These are phyloP conservation scores for Timandra comae DNA, from an alignment of 2,888 invertebrate species.

Conservation along the genomic window DNA sequence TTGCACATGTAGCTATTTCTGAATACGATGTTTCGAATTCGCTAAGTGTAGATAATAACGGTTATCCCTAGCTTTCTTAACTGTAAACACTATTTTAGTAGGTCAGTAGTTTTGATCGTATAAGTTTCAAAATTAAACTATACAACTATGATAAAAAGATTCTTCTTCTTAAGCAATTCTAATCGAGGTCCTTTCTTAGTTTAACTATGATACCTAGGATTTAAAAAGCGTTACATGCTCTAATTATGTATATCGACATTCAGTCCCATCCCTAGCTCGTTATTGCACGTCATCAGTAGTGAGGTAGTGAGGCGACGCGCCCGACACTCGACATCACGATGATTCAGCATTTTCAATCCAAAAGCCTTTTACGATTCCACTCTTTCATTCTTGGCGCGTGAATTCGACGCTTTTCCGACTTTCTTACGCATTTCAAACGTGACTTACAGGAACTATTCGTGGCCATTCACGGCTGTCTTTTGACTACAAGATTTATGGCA, in stretches of 20 bases:
- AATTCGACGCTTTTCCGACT: conserved; percentile 47
- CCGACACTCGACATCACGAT: conserved; percentile 55
- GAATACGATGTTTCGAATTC: too few species aligned
- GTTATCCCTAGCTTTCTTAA: too few species aligned
- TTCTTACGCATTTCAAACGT: conserved; percentile 49
- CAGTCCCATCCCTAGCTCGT: conserved; percentile 42
- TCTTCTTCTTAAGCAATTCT: too few species aligned
- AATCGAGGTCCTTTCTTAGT: background rate
- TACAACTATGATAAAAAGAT: too few species aligned
- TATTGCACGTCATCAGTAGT: conserved; percentile 67
- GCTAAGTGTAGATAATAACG: too few species aligned
- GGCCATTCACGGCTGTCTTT: background rate
- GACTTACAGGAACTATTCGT: conserved; percentile 22
- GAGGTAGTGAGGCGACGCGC: conserved; percentile 32
- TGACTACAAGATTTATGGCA: too few species aligned
- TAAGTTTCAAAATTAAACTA: too few species aligned
- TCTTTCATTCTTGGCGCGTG: conserved; percentile 57
- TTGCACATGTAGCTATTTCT: too few species aligned
- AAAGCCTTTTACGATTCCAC: conserved; percentile 67
- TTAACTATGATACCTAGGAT: too few species aligned
- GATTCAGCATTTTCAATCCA: conserved; percentile 72
- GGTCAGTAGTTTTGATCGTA: too few species aligned
- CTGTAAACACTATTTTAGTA: too few species aligned
- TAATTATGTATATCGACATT: conserved; percentile 14
- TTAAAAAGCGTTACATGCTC: too few species aligned